Evolutionary conservation across 2,797 vertebrate species (phyloP), one percentile per base, ranked within the genome.

Genomic region (Thaleichthys pacificus): DNA sequence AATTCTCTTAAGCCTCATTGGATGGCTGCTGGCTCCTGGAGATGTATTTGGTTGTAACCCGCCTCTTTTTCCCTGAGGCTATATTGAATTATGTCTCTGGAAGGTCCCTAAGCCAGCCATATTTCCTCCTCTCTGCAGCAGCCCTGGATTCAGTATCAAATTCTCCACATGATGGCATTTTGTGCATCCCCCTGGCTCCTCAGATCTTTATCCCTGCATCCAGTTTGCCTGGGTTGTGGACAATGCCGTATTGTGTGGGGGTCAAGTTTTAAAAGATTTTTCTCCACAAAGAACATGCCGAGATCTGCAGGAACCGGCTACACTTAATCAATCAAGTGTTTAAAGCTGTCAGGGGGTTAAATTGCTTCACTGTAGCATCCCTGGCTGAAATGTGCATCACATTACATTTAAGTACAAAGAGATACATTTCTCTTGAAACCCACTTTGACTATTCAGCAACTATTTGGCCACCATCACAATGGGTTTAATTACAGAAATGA

Each of bases 51-150:
- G 77, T 76, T 83, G 87, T 85, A 66, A 78, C 82, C 81, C 84
- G 83, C 77, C 54, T 11, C 84, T 77, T 84, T 14, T 85, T 84
- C 86, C 85, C 87, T 26, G 74, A 76, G 85, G 88, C 86, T 89
- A 88, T 91, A 89, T 89, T 93, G 90, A 94, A 93, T 93, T 92
- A 93, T 93, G 90, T 92, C 86, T 88, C 88, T 92, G 91, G 92
- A 91, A 91, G 89, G 38, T 91, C 91, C 85, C 87, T 90, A 90
- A 91, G 90, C 91, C 89, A 82, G 79, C 87, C 82, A 89, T 91
- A 92, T 93, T 91, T 92, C 85, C 84, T 92, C 83, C 76, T 82
- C 89, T 86, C 88, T 84, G 81, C 83, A 82, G 83, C 79, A 89
- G 85, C 84, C 86, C 81, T 79, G 86, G 85, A 87, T 90, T 89